Evolutionary conservation across 2,888 invertebrate species (phyloP).

Genomic region (Himalopsyche anomala): DNA sequence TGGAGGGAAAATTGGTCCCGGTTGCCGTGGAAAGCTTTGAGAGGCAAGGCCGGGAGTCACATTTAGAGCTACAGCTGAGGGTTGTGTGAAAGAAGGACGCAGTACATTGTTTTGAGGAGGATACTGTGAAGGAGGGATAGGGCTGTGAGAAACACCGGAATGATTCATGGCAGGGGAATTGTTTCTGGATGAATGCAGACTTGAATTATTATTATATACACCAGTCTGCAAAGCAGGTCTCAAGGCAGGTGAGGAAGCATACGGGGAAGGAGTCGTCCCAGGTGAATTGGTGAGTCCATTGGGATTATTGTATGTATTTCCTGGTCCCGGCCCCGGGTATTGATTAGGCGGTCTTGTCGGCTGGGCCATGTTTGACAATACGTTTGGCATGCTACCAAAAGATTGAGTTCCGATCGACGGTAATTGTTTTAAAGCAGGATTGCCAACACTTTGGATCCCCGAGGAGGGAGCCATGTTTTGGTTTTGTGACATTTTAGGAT

Average conservation of each 20-base stretch:
- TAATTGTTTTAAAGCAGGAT: constrained; percentile 47
- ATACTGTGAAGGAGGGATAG: constrained; percentile 44
- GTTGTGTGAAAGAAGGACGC: background rate
- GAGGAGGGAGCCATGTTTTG: constrained; percentile 46
- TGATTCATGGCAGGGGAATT: constrained; percentile 68
- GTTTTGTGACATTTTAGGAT: constrained; percentile 58
- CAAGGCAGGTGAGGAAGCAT: constrained; percentile 49
- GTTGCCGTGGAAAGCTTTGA: background rate
- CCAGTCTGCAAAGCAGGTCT: constrained; percentile 53
- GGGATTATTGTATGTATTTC: constrained; percentile 52
- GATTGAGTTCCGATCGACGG: constrained; percentile 48
- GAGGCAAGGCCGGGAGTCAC: background rate
- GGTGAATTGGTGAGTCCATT: constrained; percentile 60
- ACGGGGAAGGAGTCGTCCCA: constrained; percentile 51
- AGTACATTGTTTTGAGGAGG: constrained; percentile 41
- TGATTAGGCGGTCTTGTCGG: constrained; percentile 44
- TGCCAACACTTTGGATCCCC: background rate
- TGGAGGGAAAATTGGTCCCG: background rate
- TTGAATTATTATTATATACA: constrained; percentile 64
- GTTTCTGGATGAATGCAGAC: constrained; percentile 71
- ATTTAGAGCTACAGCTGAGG: background rate
- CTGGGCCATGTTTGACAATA: constrained; percentile 43
- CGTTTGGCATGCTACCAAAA: constrained; percentile 51
- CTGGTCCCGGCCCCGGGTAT: constrained; percentile 17
- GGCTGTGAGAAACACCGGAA: constrained; percentile 49